Evolutionary conservation across 2,888 invertebrate genomes (phyloP).

Genomic region (Nematopogon swammerdamellus): DNA sequence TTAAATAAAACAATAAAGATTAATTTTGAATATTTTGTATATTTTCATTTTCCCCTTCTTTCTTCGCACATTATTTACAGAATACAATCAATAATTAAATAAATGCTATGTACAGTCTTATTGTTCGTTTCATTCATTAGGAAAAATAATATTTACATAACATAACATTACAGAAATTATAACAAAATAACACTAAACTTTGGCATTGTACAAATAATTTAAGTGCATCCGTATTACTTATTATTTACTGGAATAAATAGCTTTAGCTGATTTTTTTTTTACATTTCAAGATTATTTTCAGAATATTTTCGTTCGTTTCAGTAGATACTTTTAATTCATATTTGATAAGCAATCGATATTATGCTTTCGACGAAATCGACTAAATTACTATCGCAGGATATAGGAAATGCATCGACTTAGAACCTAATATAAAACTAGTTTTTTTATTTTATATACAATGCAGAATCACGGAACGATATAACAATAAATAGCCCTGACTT

Average conservation of each 20-base stretch:
- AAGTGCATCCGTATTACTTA: not conserved
- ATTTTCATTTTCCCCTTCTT: conserved; percentile 30
- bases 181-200: conserved; percentile 28
- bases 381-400: conserved; percentile 49
- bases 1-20: conserved; percentile 47
- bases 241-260: not conserved
- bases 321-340: no score
- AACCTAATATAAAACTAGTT: conserved; percentile 15
- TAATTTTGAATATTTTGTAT: conserved; percentile 48
- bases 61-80: conserved; percentile 29
- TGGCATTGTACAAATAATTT: conserved; percentile 36
- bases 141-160: conserved; percentile 46
- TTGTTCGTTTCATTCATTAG: conserved; percentile 23
- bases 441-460: not conserved
- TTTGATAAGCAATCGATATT: no score
- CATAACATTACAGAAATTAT: conserved; percentile 23
- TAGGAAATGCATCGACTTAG: conserved; percentile 36
- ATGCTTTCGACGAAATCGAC: no score
- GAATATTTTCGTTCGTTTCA: no score
- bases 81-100: conserved; percentile 24
- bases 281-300: no score
- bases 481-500: conserved; percentile 1
- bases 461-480: conserved; percentile 1
- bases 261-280: not conserved
- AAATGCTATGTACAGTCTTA: conserved; percentile 41